Conservation (phyloP, 2,113 vertebrate genomes). For the Pitta sordida region DNA sequence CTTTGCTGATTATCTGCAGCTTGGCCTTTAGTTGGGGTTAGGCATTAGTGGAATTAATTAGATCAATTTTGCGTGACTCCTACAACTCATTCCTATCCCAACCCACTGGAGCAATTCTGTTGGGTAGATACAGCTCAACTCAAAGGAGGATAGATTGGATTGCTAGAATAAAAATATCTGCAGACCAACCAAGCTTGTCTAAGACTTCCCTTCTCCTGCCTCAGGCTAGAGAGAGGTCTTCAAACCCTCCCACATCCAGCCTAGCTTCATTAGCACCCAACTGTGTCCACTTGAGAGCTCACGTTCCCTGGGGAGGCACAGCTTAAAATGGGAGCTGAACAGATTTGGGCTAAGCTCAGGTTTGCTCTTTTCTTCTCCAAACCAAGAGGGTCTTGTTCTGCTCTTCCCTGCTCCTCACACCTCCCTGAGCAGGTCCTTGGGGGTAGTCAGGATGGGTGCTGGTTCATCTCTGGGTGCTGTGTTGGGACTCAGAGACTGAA, state of each 20-base stretch:
- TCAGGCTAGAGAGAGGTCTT: neutral
- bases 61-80: neutral
- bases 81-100: neutral
- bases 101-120: neutral
- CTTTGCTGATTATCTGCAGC: neutral
- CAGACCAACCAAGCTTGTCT: neutral
- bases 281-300: accelerated
- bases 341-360: neutral
- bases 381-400: neutral
- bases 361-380: neutral
- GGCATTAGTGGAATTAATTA: neutral
- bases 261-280: neutral
- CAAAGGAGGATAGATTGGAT: neutral
- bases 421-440: neutral
- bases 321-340: neutral
- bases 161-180: neutral
- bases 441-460: neutral
- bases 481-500: neutral
- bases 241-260: neutral
- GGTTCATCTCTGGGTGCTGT: neutral
- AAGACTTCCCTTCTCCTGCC: neutral
- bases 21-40: neutral
- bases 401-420: neutral
- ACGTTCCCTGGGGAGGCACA: accelerated
- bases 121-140: neutral